These are phyloP conservation scores for Lepus oiostolus DNA, from an alignment of 2,797 vertebrate species.

Conservation along the genomic window DNA sequence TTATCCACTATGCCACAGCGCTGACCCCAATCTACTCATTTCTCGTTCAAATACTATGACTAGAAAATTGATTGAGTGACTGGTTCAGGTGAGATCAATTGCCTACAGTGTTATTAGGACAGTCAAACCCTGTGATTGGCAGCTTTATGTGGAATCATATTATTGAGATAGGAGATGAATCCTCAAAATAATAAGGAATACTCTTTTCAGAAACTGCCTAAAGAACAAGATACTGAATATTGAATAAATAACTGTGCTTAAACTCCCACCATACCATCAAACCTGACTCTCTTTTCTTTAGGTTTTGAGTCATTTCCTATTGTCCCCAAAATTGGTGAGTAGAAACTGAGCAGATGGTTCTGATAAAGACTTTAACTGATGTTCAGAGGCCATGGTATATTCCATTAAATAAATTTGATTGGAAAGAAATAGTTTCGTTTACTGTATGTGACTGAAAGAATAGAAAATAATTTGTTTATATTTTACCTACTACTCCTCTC, in stretches of 20 bases:
- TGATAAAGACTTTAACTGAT: background rate
- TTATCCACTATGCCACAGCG: too few relatives aligned
- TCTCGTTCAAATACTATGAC: background rate
- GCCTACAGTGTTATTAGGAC: background rate
- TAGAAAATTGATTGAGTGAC: background rate
- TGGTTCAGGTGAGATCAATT: background rate
- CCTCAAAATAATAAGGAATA: background rate
- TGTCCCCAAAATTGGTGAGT: background rate
- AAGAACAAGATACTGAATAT: background rate
- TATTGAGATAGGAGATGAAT: background rate
- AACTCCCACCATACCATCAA: background rate
- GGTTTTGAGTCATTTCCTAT: background rate
- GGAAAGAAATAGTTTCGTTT: constrained; percentile 8
- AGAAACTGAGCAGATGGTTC: background rate
- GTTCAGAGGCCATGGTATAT: background rate
- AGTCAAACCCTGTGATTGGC: background rate
- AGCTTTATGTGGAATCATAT: background rate
- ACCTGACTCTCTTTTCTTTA: background rate
- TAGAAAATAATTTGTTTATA: constrained; percentile 55
- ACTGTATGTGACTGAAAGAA: constrained; percentile 2
- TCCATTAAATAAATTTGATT: constrained; percentile 41
- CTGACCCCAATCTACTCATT: background rate
- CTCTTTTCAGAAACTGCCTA: background rate
- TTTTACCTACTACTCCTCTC: constrained; percentile 37
- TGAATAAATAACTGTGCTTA: background rate